Percentiles rank a stretch among this genome's conserved stretches.
Evolutionary conservation across 2,113 vertebrate species (phyloP).

Genomic region (Piprites chloris): DNA sequence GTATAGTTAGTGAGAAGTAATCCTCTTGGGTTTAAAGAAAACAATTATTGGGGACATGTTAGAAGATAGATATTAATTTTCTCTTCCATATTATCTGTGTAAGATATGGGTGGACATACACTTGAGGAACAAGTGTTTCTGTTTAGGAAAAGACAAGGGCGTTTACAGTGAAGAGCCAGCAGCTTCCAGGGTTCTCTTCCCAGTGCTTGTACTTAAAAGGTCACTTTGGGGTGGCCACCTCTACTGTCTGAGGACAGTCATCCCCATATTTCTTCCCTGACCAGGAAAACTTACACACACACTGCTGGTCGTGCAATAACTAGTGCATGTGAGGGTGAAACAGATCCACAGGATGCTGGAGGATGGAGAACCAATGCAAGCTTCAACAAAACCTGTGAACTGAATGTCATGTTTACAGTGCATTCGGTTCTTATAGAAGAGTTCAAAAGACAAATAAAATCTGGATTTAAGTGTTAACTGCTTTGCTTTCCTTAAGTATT

Average conservation of each 20-base stretch:
- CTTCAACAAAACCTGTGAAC: background rate
- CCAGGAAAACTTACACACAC: background rate
- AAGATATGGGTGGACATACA: background rate
- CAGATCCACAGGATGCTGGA: background rate
- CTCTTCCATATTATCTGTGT: background rate
- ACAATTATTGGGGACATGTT: background rate
- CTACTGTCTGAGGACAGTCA: background rate
- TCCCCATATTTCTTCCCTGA: background rate
- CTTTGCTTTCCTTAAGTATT: background rate
- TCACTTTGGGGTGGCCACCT: background rate
- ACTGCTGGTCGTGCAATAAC: background rate
- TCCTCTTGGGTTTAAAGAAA: background rate
- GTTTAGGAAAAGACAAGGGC: background rate
- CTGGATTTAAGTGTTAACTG: background rate
- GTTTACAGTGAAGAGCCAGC: background rate
- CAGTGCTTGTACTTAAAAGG: background rate
- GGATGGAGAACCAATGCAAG: background rate
- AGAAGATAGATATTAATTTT: background rate
- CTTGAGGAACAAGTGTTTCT: background rate
- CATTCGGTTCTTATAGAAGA: background rate
- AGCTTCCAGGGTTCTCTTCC: background rate
- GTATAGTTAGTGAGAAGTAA: background rate
- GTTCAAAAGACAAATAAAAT: background rate
- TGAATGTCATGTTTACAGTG: accelerated
- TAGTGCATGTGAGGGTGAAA: background rate